Percentiles rank a stretch among this genome's conserved stretches.
Conservation (phyloP, 1,140 invertebrate genomes). For the Lordiphosa stackelbergi region DNA sequence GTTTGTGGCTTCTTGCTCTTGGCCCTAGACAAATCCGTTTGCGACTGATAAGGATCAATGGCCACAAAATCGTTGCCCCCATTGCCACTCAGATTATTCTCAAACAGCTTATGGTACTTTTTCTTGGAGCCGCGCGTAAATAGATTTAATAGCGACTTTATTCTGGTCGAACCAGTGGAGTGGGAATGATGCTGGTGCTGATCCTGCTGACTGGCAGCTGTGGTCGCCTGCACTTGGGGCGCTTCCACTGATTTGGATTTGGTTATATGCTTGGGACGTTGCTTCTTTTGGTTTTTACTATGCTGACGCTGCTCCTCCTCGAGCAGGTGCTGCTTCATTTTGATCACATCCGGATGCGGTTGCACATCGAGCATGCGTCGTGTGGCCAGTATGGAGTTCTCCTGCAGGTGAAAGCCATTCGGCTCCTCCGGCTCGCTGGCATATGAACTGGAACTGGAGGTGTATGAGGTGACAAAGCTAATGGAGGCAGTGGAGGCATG, state of each 20-base stretch:
- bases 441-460: slow-evolving; percentile 31
- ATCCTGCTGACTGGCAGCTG: slow-evolving; percentile 14
- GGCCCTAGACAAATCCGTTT: slow-evolving; percentile 18
- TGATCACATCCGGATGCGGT: slow-evolving; percentile 68
- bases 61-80: slow-evolving; percentile 35
- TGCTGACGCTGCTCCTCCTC: slow-evolving; percentile 48
- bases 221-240: neutral
- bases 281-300: slow-evolving; percentile 45
- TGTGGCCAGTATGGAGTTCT: slow-evolving; percentile 51
- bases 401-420: slow-evolving; percentile 37
- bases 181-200: slow-evolving; percentile 33
- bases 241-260: slow-evolving; percentile 55
- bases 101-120: slow-evolving; percentile 66
- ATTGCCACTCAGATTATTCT: slow-evolving; percentile 31
- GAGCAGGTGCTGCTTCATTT: slow-evolving; percentile 57
- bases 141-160: slow-evolving; percentile 49
- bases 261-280: slow-evolving; percentile 39
- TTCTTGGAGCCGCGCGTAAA: slow-evolving; percentile 57
- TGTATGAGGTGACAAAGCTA: slow-evolving; percentile 62
- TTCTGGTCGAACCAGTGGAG: slow-evolving; percentile 45
- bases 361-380: slow-evolving; percentile 66
- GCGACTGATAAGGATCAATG: slow-evolving; percentile 52
- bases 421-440: slow-evolving; percentile 2
- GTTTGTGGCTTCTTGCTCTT: slow-evolving; percentile 61
- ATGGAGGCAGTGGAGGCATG: slow-evolving; percentile 59